Evolutionary conservation across 2,888 invertebrate genomes (phyloP).

Genomic region (Aricia artaxerxes): DNA sequence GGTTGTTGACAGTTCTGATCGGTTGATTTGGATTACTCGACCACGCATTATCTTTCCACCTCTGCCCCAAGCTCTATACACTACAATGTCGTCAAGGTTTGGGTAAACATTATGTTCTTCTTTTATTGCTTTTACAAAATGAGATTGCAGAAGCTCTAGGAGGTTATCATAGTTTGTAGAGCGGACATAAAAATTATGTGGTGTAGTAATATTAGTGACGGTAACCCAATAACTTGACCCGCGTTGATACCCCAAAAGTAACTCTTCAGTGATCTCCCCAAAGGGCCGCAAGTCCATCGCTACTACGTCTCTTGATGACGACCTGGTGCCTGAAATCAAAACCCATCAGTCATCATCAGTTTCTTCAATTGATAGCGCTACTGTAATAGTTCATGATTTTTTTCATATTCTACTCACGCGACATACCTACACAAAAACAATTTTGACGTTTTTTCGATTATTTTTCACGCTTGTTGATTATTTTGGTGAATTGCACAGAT

Average conservation of each 20-base stretch:
- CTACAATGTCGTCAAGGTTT: neutral
- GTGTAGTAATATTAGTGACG: slow-evolving; percentile 40
- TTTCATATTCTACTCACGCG: neutral
- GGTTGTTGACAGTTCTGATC: slow-evolving; percentile 20
- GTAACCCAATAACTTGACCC: slow-evolving; percentile 39
- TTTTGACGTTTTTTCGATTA: no score
- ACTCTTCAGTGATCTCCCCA: neutral
- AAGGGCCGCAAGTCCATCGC: neutral
- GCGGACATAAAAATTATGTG: slow-evolving; percentile 43
- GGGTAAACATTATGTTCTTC: neutral
- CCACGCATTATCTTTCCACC: slow-evolving; percentile 35
- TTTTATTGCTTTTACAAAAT: neutral
- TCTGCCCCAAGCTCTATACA: neutral
- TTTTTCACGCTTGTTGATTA: no score
- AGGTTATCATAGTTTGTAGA: slow-evolving; percentile 33
- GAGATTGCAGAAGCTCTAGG: slow-evolving; percentile 9
- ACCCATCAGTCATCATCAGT: neutral
- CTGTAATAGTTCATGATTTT: neutral
- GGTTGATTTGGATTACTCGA: slow-evolving; percentile 39
- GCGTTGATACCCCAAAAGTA: slow-evolving; percentile 17
- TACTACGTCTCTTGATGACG: neutral
- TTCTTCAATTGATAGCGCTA: no score
- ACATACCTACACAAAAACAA: no score
- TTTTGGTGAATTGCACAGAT: no score
- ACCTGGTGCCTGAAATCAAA: neutral